Percentiles rank a stretch among this genome's conserved stretches.
These are phyloP conservation scores for Belonocnema kinseyi DNA, from an alignment of 1,140 invertebrate genomes.

Conservation along the genomic window DNA sequence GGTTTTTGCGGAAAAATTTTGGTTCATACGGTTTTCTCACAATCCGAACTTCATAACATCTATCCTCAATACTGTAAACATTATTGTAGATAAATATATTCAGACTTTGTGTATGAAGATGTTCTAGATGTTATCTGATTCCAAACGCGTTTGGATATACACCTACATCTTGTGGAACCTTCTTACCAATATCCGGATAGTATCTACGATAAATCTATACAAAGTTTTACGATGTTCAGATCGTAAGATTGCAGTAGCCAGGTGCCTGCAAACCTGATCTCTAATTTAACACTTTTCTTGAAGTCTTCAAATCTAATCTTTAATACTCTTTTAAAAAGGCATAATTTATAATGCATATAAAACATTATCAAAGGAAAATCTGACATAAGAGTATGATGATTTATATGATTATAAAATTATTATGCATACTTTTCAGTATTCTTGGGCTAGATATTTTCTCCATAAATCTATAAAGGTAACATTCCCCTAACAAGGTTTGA, in stretches of 20 bases:
- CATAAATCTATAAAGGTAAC: not conserved
- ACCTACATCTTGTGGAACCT: conserved; percentile 39
- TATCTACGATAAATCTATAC: conserved; percentile 37
- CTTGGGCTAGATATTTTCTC: not conserved
- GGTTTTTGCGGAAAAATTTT: too few relatives aligned
- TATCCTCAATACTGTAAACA: conserved; percentile 5
- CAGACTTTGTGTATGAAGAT: conserved; percentile 51
- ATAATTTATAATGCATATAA: not conserved
- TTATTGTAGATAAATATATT: conserved; percentile 32
- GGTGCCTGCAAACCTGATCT: not conserved
- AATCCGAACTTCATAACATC: not conserved
- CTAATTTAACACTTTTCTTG: conserved; percentile 18
- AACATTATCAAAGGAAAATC: not conserved
- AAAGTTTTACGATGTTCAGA: conserved; percentile 28
- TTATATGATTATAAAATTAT: not conserved
- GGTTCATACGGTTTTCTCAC: not conserved
- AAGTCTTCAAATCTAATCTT: not conserved
- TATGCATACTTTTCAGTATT: not conserved
- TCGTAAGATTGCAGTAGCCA: conserved; percentile 22
- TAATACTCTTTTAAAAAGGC: not conserved
- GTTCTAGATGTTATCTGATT: conserved; percentile 58
- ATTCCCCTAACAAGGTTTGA: not conserved
- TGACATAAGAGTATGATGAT: too few relatives aligned
- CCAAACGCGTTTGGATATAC: conserved; percentile 11
- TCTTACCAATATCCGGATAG: conserved; percentile 51